Evolutionary conservation across 2,888 invertebrate genomes (phyloP).

Genomic region (Drosophila quinaria): DNA sequence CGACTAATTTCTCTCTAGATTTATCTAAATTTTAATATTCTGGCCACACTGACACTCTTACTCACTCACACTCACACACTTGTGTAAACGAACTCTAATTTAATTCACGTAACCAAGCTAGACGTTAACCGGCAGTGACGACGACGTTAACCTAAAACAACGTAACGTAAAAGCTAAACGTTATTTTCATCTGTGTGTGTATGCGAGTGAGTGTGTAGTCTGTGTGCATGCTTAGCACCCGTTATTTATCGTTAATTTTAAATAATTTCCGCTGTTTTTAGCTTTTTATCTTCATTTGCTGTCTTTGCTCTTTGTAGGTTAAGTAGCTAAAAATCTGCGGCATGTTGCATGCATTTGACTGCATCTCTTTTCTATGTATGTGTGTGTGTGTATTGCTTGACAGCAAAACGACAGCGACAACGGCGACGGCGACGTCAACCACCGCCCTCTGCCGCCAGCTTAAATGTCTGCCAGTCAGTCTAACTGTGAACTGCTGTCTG

Average conservation of each 20-base stretch:
- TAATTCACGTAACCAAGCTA: conserved; percentile 67
- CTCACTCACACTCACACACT: conserved; percentile 11
- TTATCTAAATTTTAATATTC: not conserved
- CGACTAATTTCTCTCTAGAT: too few relatives aligned
- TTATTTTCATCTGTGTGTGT: conserved; percentile 31
- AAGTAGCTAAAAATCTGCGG: conserved; percentile 68
- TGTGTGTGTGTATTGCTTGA: conserved; percentile 27
- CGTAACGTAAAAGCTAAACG: conserved; percentile 54
- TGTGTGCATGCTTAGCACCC: conserved; percentile 28
- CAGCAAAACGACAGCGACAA: conserved; percentile 43
- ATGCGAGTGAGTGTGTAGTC: conserved; percentile 8
- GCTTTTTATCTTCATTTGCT: conserved; percentile 42
- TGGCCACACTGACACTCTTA: conserved; percentile 1
- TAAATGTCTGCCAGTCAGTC: conserved; percentile 77
- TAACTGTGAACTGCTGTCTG: conserved; percentile 71
- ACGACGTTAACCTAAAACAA: conserved; percentile 56
- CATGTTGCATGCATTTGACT: conserved; percentile 64
- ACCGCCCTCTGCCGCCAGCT: conserved; percentile 75
- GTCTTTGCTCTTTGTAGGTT: conserved; percentile 69
- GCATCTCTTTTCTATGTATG: not conserved
- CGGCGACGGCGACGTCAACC: conserved; percentile 54
- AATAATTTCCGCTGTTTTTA: conserved; percentile 7
- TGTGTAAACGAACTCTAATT: conserved; percentile 52
- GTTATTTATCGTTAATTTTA: conserved; percentile 24
- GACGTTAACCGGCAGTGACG: conserved; percentile 49